These are phyloP conservation scores for Recurvirostra avosetta DNA, from an alignment of 2,113 vertebrate species.

Conservation along the genomic window DNA sequence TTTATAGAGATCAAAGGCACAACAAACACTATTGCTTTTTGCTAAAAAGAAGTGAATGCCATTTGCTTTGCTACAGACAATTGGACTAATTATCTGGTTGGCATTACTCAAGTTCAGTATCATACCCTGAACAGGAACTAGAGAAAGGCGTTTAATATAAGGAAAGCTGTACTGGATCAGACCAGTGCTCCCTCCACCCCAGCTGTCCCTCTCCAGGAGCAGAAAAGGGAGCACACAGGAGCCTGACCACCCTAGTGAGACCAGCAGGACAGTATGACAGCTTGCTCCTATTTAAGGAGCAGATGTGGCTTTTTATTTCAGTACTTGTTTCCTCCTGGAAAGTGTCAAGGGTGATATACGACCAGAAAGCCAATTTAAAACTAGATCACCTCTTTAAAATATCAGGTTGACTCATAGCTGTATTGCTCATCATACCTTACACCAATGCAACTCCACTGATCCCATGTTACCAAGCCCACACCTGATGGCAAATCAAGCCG, in stretches of 20 bases:
- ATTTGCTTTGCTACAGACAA: not conserved
- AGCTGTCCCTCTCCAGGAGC: not conserved
- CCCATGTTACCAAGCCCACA: not conserved
- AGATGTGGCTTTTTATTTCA: not conserved
- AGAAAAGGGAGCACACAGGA: accelerated
- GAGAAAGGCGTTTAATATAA: not conserved
- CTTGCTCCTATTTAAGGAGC: not conserved
- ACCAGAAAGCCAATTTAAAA: not conserved
- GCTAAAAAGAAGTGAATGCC: not conserved
- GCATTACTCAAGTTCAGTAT: not conserved
- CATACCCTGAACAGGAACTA: not conserved
- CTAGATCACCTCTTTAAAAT: not conserved
- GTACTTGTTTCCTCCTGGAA: not conserved
- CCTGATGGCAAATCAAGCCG: not conserved
- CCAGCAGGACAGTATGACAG: not conserved
- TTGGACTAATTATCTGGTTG: not conserved
- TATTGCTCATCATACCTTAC: not conserved
- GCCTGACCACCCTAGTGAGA: not conserved
- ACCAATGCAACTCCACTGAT: not conserved
- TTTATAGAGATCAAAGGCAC: constrained; percentile 2
- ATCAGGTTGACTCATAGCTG: not conserved
- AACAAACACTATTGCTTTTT: not conserved
- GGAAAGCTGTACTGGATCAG: not conserved
- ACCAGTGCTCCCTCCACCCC: accelerated
- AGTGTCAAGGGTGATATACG: not conserved